Percentiles rank a stretch among this genome's conserved stretches.
phyloP scores from a whole-genome alignment of 2,888 invertebrate genomes.

The Spicauda simplicius region DNA sequence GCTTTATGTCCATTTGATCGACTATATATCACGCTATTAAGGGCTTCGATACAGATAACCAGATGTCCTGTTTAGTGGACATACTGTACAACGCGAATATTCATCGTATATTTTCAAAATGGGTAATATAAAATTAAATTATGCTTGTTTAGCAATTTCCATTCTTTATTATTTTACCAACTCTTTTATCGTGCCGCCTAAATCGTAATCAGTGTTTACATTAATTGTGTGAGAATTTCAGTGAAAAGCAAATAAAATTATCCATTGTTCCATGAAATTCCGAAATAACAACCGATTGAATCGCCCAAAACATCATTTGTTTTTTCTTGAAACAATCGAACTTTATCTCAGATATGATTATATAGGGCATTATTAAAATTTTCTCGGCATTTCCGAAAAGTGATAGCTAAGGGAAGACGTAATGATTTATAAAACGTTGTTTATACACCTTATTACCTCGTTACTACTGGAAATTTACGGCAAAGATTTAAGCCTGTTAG shows the following conservation, averaged over 20 bases:
- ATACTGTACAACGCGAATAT: too few relatives aligned
- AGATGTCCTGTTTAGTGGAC: too few relatives aligned
- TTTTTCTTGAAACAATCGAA: slow-evolving; percentile 18
- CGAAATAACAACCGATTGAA: slow-evolving; percentile 29
- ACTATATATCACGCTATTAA: too few relatives aligned
- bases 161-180: background rate
- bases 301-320: slow-evolving; percentile 19
- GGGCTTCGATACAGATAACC: too few relatives aligned
- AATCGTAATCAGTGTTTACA: background rate
- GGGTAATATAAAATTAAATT: background rate
- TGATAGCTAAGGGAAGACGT: background rate
- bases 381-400: slow-evolving; percentile 11
- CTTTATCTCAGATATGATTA: slow-evolving; percentile 14
- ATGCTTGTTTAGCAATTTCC: background rate
- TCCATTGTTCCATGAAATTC: slow-evolving; percentile 22
- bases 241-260: slow-evolving; percentile 7
- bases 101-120: background rate
- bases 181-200: background rate
- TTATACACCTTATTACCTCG: slow-evolving; percentile 1
- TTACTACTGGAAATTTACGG: background rate
- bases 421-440: slow-evolving; percentile 7
- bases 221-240: slow-evolving; percentile 17
- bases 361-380: slow-evolving; percentile 8
- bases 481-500: slow-evolving; percentile 1
- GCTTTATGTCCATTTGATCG: too few relatives aligned